A percentile compares a stretch with the other conserved stretches of the same genome.
phyloP scores from a whole-genome alignment of 2,113 vertebrate genomes.

The Petrocephalus zakoni region DNA sequence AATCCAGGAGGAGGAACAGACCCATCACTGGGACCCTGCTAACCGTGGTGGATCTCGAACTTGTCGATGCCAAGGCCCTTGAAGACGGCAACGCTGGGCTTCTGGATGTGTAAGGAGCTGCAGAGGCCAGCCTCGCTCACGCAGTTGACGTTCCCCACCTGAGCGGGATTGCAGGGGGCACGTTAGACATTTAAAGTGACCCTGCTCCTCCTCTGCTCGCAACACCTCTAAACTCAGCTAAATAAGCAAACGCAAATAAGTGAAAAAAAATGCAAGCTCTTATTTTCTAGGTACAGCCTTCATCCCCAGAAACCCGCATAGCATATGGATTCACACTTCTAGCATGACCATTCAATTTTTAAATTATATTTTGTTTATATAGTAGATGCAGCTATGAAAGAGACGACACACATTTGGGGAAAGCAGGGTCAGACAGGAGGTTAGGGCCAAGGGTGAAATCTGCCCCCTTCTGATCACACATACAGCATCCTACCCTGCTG shows the following conservation, averaged over 20 bases:
- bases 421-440: neutral
- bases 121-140: constrained; percentile 66
- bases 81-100: constrained; percentile 81
- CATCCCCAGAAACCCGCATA: neutral
- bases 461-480: neutral
- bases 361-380: neutral
- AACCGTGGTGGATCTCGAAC: constrained; percentile 95
- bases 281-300: neutral
- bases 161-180: neutral
- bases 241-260: neutral
- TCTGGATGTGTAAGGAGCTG: constrained; percentile 78
- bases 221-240: neutral
- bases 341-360: neutral
- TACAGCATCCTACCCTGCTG: neutral
- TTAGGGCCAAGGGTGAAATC: neutral
- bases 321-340: neutral
- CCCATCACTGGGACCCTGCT: constrained; percentile 29
- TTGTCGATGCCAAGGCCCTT: constrained; percentile 87
- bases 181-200: neutral
- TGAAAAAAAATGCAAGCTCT: neutral
- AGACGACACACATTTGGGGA: neutral
- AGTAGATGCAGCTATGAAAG: neutral
- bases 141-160: constrained; percentile 91
- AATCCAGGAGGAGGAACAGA: neutral
- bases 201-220: neutral